These are phyloP conservation scores for Calypte anna DNA, from an alignment of 2,113 vertebrate genomes.

Conservation along the genomic window DNA sequence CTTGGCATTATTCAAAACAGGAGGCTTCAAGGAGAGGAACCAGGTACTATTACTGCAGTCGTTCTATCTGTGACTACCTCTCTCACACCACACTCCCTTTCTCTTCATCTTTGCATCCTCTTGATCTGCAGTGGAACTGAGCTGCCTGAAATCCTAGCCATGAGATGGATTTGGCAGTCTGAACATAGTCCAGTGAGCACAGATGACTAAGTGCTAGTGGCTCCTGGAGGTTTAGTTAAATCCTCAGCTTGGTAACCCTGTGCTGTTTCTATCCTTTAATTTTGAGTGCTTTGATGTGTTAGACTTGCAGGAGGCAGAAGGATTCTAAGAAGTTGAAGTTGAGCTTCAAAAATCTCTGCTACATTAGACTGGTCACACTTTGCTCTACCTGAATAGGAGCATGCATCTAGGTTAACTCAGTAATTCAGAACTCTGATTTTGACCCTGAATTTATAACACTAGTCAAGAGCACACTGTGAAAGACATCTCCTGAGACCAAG, in stretches of 20 bases:
- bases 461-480: neutral
- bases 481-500: neutral
- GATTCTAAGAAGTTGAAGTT: neutral
- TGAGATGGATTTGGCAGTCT: neutral
- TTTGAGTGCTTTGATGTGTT: neutral
- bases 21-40: conserved; percentile 77
- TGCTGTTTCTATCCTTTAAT: neutral
- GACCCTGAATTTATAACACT: neutral
- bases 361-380: neutral
- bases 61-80: neutral
- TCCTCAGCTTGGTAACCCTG: neutral
- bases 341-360: neutral
- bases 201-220: neutral
- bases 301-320: neutral
- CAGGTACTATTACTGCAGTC: conserved; percentile 75
- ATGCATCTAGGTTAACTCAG: neutral
- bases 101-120: neutral
- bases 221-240: neutral
- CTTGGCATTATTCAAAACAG: conserved; percentile 86
- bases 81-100: neutral
- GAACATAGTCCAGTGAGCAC: neutral
- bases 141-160: neutral
- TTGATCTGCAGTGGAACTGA: neutral
- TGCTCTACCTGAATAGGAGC: neutral
- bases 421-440: neutral